These are phyloP conservation scores for Agapornis roseicollis DNA, from an alignment of 2,113 vertebrate genomes.

Conservation along the genomic window DNA sequence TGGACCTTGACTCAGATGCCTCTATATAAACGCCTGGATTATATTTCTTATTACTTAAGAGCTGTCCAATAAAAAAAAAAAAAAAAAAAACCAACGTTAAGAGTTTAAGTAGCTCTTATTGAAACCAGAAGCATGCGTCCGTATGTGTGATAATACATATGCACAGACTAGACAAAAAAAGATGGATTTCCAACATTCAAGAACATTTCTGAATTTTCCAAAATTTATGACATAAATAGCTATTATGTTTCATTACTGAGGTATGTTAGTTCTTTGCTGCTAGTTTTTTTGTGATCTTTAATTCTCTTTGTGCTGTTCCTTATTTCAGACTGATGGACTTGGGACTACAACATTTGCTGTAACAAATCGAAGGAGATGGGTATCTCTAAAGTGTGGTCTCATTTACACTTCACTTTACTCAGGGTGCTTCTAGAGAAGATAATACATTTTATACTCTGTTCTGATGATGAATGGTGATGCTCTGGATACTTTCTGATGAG, in stretches of 20 bases:
- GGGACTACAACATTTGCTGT: neutral
- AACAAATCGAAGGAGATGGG: neutral
- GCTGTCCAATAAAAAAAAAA: too few relatives aligned
- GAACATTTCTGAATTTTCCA: neutral
- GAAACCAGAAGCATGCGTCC: neutral
- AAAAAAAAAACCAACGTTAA: too few relatives aligned
- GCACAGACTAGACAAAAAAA: neutral
- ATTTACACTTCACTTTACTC: neutral
- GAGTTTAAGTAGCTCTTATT: neutral
- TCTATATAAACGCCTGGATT: too few relatives aligned
- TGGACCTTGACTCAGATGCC: too few relatives aligned
- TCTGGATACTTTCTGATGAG: neutral
- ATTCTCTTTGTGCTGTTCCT: neutral
- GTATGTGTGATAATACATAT: neutral
- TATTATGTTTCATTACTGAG: neutral
- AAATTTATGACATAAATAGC: neutral
- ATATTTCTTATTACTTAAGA: too few relatives aligned
- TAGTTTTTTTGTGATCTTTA: neutral
- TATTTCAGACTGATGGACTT: neutral
- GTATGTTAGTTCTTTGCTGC: neutral
- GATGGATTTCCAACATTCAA: neutral
- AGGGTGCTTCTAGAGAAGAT: neutral
- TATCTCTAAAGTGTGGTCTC: neutral
- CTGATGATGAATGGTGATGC: neutral
- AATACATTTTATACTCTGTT: neutral